Percentiles rank a stretch among this genome's conserved stretches.
Conservation (phyloP, 1,140 invertebrate species). For the Brachionus calyciflorus region DNA sequence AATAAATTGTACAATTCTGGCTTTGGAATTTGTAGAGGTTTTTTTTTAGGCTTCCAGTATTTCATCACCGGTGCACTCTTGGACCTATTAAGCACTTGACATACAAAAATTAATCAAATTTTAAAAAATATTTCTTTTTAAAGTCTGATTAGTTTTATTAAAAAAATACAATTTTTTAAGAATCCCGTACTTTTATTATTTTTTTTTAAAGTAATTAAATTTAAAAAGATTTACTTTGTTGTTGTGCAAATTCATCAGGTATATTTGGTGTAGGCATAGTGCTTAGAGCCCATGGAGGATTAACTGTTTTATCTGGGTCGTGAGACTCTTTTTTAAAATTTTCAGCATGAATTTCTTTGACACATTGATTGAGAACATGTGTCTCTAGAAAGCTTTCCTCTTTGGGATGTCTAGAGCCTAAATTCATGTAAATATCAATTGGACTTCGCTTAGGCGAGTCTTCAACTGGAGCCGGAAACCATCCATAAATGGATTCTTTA, state of each 20-base stretch:
- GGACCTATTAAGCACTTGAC: no score
- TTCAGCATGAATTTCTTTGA: background rate
- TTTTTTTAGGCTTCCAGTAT: conserved; percentile 1
- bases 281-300: conserved; percentile 1
- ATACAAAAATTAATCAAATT: no score
- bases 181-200: no score
- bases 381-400: background rate
- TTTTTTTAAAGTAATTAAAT: background rate
- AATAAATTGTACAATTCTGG: background rate
- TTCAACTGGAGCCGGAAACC: background rate
- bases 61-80: background rate
- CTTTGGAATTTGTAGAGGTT: background rate
- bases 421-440: conserved; percentile 14
- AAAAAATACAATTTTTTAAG: background rate
- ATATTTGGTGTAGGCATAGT: background rate
- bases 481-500: background rate
- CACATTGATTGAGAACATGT: background rate
- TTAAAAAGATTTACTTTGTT: background rate
- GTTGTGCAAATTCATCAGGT: background rate
- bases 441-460: background rate
- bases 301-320: background rate
- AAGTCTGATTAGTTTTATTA: background rate
- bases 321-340: background rate
- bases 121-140: no score
- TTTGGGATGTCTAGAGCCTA: conserved; percentile 4